A percentile compares a stretch with the other conserved stretches of the same genome.
Evolutionary conservation across 2,888 invertebrate genomes (phyloP).

Genomic region (Erebia ligea): DNA sequence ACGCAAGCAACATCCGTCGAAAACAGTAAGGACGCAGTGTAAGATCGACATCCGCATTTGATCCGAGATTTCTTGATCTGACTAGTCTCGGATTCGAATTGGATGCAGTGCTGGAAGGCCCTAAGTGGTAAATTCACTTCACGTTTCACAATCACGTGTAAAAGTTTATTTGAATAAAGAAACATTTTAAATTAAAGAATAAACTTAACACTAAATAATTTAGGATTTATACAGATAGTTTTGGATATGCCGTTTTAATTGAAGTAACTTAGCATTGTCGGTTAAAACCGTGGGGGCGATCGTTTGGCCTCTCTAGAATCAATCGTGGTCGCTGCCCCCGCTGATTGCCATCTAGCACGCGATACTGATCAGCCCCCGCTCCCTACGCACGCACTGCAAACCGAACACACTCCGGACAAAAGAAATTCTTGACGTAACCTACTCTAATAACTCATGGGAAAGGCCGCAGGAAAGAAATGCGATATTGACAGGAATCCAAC

Average conservation of each 20-base stretch:
- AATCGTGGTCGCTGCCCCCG: slow-evolving; percentile 74
- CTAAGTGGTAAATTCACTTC: too few relatives aligned
- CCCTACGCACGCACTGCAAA: slow-evolving; percentile 62
- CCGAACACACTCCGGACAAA: slow-evolving; percentile 55
- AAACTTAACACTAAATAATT: neutral
- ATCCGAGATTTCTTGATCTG: too few relatives aligned
- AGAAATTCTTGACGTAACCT: slow-evolving; percentile 67
- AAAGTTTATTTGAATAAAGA: too few relatives aligned
- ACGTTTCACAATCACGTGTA: too few relatives aligned
- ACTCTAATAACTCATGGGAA: slow-evolving; percentile 51
- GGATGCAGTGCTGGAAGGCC: too few relatives aligned
- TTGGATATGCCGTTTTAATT: slow-evolving; percentile 22
- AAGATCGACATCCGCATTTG: too few relatives aligned
- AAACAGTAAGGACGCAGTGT: too few relatives aligned
- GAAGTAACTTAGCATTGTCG: slow-evolving; percentile 38
- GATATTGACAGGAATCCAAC: slow-evolving; percentile 45
- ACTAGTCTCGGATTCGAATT: too few relatives aligned
- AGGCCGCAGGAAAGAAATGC: slow-evolving; percentile 43
- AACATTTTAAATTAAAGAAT: too few relatives aligned
- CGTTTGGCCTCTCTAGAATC: slow-evolving; percentile 62
- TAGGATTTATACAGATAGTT: neutral
- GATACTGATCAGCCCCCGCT: slow-evolving; percentile 72
- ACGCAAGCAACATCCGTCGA: too few relatives aligned
- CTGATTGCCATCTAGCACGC: slow-evolving; percentile 77
- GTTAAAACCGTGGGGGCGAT: slow-evolving; percentile 42